These are phyloP conservation scores for Diploscapter pachys DNA, from an alignment of 1,140 invertebrate species.

Conservation along the genomic window DNA sequence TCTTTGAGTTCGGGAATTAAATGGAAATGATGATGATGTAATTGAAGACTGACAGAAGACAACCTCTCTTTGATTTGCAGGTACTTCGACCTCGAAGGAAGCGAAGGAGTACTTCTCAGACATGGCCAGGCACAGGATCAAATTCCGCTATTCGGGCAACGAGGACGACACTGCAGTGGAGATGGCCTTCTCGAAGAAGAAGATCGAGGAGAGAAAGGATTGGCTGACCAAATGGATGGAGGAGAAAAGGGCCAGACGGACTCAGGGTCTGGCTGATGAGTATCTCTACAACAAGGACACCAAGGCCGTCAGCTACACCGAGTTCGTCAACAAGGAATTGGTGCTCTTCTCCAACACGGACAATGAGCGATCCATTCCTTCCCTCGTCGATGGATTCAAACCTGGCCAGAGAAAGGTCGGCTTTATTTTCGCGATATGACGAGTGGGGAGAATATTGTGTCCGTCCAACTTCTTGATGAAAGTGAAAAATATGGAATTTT, in stretches of 20 bases:
- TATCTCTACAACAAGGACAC: slow-evolving; percentile 87
- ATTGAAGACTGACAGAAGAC: too few relatives aligned
- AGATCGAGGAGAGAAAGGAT: slow-evolving; percentile 88
- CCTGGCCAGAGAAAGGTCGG: slow-evolving; percentile 86
- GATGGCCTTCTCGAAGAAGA: slow-evolving; percentile 94
- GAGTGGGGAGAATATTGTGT: too few relatives aligned
- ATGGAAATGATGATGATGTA: too few relatives aligned
- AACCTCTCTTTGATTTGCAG: slow-evolving; percentile 56
- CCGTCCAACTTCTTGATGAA: too few relatives aligned
- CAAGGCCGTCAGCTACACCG: slow-evolving; percentile 77
- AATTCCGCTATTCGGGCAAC: slow-evolving; percentile 78
- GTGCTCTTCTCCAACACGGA: slow-evolving; percentile 94
- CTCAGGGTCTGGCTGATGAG: slow-evolving; percentile 39
- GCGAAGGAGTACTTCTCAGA: slow-evolving; percentile 97
- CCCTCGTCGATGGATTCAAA: slow-evolving; percentile 85
- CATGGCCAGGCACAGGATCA: slow-evolving; percentile 87
- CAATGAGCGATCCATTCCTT: slow-evolving; percentile 92
- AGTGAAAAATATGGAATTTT: too few relatives aligned
- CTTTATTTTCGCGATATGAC: too few relatives aligned
- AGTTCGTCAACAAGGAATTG: slow-evolving; percentile 95
- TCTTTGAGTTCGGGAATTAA: too few relatives aligned
- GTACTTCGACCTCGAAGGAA: slow-evolving; percentile 94
- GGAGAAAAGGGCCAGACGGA: slow-evolving; percentile 40
- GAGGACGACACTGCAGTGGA: slow-evolving; percentile 88
- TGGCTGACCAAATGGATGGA: slow-evolving; percentile 95